Percentiles rank a stretch among this genome's conserved stretches.
Evolutionary conservation across 2,888 invertebrate genomes (phyloP).

Genomic region (Heliconius ismenius): DNA sequence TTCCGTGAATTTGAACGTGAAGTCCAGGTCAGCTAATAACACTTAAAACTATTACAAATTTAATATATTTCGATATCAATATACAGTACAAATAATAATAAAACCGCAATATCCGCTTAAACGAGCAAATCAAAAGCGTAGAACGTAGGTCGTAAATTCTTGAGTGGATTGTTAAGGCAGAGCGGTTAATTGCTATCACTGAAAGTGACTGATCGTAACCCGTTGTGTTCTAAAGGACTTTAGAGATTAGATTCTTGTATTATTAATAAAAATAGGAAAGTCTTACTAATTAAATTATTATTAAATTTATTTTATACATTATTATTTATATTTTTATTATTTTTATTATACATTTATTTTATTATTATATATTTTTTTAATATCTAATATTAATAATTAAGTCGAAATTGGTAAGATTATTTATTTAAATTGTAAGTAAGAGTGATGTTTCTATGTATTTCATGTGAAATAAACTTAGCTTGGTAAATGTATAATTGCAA

Average conservation of each 20-base stretch:
- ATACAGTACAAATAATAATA: conserved; percentile 21
- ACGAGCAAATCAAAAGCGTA: conserved; percentile 39
- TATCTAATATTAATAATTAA: not conserved
- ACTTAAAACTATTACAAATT: not conserved
- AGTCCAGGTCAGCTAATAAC: not conserved
- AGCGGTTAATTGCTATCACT: conserved; percentile 47
- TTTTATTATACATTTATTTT: too few species aligned
- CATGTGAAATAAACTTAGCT: too few species aligned
- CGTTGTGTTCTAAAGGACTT: conserved; percentile 20
- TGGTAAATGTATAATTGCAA: too few species aligned
- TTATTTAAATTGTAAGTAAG: too few species aligned
- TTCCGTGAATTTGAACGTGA: too few species aligned
- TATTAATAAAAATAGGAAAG: not conserved
- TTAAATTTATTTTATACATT: not conserved
- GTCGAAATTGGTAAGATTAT: not conserved
- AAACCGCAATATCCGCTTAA: conserved; percentile 37
- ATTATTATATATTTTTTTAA: too few species aligned
- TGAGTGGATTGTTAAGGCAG: conserved; percentile 37
- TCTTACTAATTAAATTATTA: not conserved
- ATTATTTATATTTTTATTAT: too few species aligned
- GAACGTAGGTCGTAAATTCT: conserved; percentile 38
- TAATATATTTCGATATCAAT: conserved; percentile 6
- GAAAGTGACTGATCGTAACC: conserved; percentile 43
- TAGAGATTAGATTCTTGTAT: not conserved
- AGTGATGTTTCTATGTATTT: too few species aligned